phyloP scores from a whole-genome alignment of 2,888 invertebrate species.

The Caenorhabditis parvicauda region DNA sequence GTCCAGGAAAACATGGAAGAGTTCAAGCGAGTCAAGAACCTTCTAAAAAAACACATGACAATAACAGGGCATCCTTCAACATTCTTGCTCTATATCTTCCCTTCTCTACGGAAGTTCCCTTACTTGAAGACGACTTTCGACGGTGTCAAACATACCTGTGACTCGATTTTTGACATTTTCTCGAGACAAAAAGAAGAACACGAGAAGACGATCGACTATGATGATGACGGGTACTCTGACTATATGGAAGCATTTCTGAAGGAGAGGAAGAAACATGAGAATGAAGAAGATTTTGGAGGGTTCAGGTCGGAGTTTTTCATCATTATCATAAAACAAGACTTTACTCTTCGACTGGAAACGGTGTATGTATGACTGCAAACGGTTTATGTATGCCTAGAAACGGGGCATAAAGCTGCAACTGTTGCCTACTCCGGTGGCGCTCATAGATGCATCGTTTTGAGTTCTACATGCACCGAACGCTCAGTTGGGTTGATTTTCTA shows the following conservation, averaged over 20 bases:
- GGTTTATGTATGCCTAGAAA: too few relatives aligned
- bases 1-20: constrained; percentile 15
- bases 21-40: constrained; percentile 13
- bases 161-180: constrained; percentile 9
- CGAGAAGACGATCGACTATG: constrained; percentile 18
- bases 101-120: background rate
- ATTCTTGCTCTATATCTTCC: background rate
- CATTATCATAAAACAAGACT: too few relatives aligned
- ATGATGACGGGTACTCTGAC: constrained; percentile 17
- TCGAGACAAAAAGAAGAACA: constrained; percentile 15
- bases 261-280: constrained; percentile 18
- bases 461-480: too few relatives aligned
- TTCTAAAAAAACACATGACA: constrained; percentile 23
- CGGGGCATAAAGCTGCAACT: too few relatives aligned
- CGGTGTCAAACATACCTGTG: too few relatives aligned
- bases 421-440: too few relatives aligned
- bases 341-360: too few relatives aligned
- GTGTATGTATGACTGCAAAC: too few relatives aligned
- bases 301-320: constrained; percentile 9
- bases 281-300: constrained; percentile 10
- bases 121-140: background rate
- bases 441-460: too few relatives aligned
- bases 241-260: constrained; percentile 27
- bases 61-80: constrained; percentile 22
- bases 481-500: too few relatives aligned